phyloP scores from a whole-genome alignment of 37 sponge, comb jelly and placozoan species.

The Corticium candelabrum region DNA sequence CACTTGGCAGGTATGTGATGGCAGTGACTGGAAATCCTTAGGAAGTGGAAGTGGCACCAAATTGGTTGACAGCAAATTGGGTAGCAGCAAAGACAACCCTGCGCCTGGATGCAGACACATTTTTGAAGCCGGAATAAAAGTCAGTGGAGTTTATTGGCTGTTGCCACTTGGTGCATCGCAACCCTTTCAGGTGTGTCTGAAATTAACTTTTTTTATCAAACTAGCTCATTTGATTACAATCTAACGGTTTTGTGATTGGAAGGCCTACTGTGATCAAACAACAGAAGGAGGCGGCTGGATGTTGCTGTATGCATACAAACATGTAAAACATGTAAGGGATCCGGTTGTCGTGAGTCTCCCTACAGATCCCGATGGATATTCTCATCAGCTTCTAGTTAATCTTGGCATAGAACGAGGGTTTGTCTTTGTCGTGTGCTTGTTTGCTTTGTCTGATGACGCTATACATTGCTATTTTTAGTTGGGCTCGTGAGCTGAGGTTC shows the following conservation, averaged over 20 bases:
- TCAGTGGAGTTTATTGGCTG: background rate
- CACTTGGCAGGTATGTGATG: no score
- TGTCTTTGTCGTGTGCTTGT: no score
- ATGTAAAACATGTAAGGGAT: background rate
- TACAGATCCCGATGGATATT: background rate
- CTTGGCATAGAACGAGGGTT: background rate
- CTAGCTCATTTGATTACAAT: background rate
- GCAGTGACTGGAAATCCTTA: no score
- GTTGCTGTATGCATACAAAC: background rate
- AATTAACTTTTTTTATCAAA: background rate
- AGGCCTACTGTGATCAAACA: background rate
- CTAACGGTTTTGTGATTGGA: background rate
- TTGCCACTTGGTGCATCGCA: background rate
- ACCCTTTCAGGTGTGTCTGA: background rate
- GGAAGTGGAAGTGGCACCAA: no score
- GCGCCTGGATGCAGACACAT: background rate
- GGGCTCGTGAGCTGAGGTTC: background rate
- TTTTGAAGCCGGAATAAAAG: background rate
- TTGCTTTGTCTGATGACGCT: no score
- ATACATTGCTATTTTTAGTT: no score
- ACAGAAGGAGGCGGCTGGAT: background rate
- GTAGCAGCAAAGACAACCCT: background rate
- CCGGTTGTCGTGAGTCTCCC: background rate
- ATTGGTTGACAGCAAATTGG: no score
- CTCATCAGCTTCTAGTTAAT: background rate